phyloP scores from a whole-genome alignment of 1,140 invertebrate genomes.

The Brachionus sp. region DNA sequence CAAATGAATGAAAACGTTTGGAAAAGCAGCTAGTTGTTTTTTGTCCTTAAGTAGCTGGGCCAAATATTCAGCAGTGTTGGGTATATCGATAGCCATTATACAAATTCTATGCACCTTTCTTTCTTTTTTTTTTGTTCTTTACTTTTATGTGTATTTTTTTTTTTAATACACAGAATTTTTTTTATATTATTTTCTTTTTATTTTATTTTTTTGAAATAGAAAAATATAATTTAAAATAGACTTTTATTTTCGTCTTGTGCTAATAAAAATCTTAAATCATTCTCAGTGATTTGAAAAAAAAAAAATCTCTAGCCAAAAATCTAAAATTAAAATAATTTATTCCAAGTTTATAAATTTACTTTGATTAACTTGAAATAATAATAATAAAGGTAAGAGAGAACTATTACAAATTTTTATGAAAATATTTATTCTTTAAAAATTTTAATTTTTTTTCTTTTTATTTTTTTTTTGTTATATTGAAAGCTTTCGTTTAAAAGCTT shows the following conservation, averaged over 20 bases:
- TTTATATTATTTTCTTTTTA: neutral
- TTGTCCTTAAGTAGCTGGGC: conserved; percentile 99
- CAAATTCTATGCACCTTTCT: neutral
- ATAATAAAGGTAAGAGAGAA: conserved; percentile 32
- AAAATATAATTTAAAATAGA: neutral
- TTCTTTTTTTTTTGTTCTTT: neutral
- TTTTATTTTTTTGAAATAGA: neutral
- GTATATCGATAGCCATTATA: conserved; percentile 12
- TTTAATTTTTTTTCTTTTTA: neutral
- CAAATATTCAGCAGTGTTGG: conserved; percentile 77
- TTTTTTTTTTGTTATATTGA: neutral
- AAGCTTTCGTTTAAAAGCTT: neutral
- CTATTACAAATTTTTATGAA: conserved; percentile 32
- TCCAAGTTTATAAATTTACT: conserved; percentile 1
- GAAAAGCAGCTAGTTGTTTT: conserved; percentile 97
- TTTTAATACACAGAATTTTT: neutral
- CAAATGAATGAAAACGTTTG: conserved; percentile 97
- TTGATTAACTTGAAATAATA: conserved; percentile 20
- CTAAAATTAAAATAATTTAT: conserved; percentile 38
- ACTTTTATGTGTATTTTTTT: too few relatives aligned
- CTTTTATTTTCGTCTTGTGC: conserved; percentile 20
- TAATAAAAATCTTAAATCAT: conserved; percentile 35
- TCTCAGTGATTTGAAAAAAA: conserved; percentile 25
- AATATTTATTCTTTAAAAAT: conserved; percentile 27
- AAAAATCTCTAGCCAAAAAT: conserved; percentile 9